Evolutionary conservation across 1,140 invertebrate genomes (phyloP).

Genomic region (Drosophila simulans): DNA sequence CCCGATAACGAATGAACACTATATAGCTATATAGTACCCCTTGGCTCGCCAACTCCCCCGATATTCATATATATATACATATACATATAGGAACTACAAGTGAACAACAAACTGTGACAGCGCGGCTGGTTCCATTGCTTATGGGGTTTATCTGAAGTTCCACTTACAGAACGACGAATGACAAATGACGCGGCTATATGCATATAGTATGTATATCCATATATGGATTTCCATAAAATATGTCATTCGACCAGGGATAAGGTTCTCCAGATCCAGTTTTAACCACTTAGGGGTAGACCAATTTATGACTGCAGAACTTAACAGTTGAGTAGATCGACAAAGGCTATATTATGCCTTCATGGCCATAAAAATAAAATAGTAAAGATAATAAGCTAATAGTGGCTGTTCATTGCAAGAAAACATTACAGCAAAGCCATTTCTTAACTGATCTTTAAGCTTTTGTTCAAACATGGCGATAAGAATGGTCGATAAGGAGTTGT

Average conservation of each 20-base stretch:
- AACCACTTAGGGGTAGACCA: constrained; percentile 18
- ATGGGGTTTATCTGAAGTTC: constrained; percentile 36
- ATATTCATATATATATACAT: neutral
- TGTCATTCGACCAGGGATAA: constrained; percentile 15
- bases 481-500: neutral
- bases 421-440: neutral
- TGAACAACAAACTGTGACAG: constrained; percentile 15
- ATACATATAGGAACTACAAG: neutral
- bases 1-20: constrained; percentile 16
- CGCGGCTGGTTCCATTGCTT: constrained; percentile 13
- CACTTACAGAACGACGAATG: constrained; percentile 23
- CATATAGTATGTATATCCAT: neutral
- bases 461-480: neutral
- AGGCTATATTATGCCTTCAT: constrained; percentile 18
- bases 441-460: neutral
- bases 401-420: neutral
- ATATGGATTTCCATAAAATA: constrained; percentile 23
- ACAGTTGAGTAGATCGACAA: neutral
- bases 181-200: constrained; percentile 1
- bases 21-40: neutral
- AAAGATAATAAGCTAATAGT: constrained; percentile 3
- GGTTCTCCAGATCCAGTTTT: constrained; percentile 14
- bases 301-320: constrained; percentile 18
- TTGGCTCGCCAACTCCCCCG: neutral
- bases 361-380: neutral